phyloP scores from a whole-genome alignment of 2,888 invertebrate species.

The Ophioninae sp. region DNA sequence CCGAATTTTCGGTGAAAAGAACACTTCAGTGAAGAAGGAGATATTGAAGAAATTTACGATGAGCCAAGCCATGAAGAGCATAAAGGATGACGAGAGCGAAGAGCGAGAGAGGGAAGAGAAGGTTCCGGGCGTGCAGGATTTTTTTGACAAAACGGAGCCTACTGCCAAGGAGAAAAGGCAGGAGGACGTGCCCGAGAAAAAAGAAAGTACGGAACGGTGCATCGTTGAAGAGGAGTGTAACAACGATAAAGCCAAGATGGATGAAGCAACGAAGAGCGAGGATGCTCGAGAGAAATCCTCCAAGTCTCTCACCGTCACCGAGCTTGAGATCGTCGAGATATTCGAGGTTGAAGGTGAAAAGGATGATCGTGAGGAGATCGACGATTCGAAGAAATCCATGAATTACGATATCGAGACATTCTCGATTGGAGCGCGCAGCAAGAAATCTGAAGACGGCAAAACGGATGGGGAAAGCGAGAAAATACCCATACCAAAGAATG shows the following conservation, averaged over 20 bases:
- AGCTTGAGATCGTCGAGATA: conserved; percentile 76
- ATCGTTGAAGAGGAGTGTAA: conserved; percentile 41
- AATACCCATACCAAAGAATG: neutral
- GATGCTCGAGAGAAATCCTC: conserved; percentile 23
- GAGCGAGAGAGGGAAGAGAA: conserved; percentile 58
- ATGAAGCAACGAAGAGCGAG: conserved; percentile 26
- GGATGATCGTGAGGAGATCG: conserved; percentile 52
- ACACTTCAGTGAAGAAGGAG: conserved; percentile 77
- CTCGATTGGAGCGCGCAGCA: conserved; percentile 1
- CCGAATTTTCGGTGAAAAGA: conserved; percentile 82
- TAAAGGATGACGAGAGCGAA: conserved; percentile 70
- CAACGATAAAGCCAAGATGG: conserved; percentile 41
- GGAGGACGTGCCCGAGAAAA: neutral
- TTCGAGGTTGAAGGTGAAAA: conserved; percentile 75
- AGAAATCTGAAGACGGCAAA: conserved; percentile 52
- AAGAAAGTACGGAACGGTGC: conserved; percentile 7
- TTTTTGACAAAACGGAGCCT: conserved; percentile 49
- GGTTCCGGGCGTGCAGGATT: conserved; percentile 37
- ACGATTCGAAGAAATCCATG: conserved; percentile 51
- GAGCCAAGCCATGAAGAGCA: conserved; percentile 77
- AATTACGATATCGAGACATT: conserved; percentile 22
- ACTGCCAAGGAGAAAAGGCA: conserved; percentile 40
- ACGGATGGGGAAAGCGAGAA: neutral
- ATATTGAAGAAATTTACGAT: conserved; percentile 79
- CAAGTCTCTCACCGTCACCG: conserved; percentile 65